Evolutionary conservation across 2,113 vertebrate genomes (phyloP), one percentile per base, ranked within the genome.

Genomic region (Smithornis capensis): DNA sequence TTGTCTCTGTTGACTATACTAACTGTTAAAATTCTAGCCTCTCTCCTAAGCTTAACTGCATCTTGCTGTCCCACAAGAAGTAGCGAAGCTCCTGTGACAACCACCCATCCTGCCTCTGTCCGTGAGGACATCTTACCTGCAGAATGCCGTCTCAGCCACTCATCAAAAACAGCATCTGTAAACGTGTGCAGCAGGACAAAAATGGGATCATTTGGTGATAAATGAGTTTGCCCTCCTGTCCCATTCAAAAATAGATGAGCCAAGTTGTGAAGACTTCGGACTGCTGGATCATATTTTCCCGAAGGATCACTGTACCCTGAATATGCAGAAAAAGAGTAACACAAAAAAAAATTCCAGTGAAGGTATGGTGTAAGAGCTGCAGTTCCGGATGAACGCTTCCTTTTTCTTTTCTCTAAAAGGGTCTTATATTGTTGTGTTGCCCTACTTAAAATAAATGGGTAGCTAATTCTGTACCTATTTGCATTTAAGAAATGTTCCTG

Each of bases 161-260:
- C 99, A 8, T 99, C 99, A 96, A 99, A 99, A 89, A 99, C 97
- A 10, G 99, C 99, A 35, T 99, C 99, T 4, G 99, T 99, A 97
- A 98, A 99, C 22, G 99, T 99, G 96, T 99, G 99, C 55, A 99
- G 98, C 75, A 99, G 98, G 79, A 99, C 98, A 74, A 99, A 99
- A 96, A 99, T 98, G 71, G 99, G 99, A 95, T 99, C 99, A 63
- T 99, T 99, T 60, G 99, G 99, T 24, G 99, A 99, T 83, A 99
- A 96, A 95, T 99, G 99, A 14, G 99, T 99, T 98, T 99, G 99
- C 18, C 99, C 99, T 42, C 99, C 99, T 15, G 99, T 99, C 35
- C 99, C 99, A 18, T 99, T 99, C 87, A 99, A 95, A 94, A 99
- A 99, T 44, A 99, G 98, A 95, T 99, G 99, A 91, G 99, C 99